Percentiles rank a stretch among this genome's conserved stretches.
Evolutionary conservation across 2,113 vertebrate genomes (phyloP).

Genomic region (Crotophaga sulcirostris): DNA sequence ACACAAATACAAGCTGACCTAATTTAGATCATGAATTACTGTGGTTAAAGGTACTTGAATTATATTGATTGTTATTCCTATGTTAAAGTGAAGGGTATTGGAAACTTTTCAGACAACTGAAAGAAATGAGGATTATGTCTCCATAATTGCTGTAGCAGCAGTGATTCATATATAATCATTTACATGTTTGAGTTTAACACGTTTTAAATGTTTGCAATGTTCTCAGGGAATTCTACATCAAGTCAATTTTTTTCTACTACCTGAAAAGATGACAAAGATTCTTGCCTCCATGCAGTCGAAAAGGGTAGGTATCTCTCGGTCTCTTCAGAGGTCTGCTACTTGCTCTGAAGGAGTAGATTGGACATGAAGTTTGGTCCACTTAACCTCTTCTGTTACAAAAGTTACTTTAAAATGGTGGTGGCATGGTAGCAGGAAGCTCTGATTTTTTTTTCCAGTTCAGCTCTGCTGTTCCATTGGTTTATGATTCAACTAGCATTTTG

Average conservation of each 20-base stretch:
- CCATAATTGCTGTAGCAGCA: not conserved
- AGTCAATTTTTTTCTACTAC: not conserved
- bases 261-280: not conserved
- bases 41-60: not conserved
- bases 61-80: not conserved
- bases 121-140: not conserved
- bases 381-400: not conserved
- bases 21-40: not conserved
- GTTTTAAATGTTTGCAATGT: not conserved
- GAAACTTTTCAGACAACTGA: not conserved
- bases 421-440: not conserved
- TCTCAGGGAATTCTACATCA: not conserved
- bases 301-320: not conserved
- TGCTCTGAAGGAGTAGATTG: not conserved
- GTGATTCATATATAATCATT: not conserved
- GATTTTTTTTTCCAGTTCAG: not conserved
- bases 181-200: not conserved
- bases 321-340: not conserved
- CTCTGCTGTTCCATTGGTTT: not conserved
- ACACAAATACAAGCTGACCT: conserved; percentile 35
- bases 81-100: not conserved
- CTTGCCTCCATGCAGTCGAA: not conserved
- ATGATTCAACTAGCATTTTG: not conserved
- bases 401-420: not conserved
- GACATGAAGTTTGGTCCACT: not conserved